Percentiles rank a stretch among this genome's conserved stretches.
phyloP scores from a whole-genome alignment of 2,797 vertebrate species.

The Gambusia yucatana region DNA sequence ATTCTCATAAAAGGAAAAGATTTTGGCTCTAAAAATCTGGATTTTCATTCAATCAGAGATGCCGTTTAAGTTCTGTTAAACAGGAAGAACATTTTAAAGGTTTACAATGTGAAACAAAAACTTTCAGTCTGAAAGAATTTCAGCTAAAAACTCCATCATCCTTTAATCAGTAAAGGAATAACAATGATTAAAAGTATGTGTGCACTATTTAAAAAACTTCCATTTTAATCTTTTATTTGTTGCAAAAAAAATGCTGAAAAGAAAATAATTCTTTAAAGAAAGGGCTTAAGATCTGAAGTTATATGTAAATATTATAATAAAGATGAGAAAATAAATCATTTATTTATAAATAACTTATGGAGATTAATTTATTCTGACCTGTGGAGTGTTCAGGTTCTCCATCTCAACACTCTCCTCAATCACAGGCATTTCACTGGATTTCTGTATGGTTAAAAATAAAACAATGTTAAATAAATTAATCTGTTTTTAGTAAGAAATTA shows the following conservation, averaged over 20 bases:
- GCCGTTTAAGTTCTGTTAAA: neutral
- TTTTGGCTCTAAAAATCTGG: neutral
- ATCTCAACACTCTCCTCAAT: slow-evolving; percentile 66
- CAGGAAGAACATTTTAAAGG: neutral
- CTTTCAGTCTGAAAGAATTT: neutral
- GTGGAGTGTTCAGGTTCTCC: slow-evolving; percentile 45
- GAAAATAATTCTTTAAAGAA: neutral
- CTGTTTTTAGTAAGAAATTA: neutral
- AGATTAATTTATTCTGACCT: slow-evolving; percentile 38
- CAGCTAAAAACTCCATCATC: neutral
- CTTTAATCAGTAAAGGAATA: neutral
- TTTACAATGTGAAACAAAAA: neutral
- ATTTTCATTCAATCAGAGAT: neutral
- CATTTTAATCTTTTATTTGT: too few species aligned
- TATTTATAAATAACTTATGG: neutral
- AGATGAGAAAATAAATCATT: neutral
- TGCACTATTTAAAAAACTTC: neutral
- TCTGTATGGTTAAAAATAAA: slow-evolving; percentile 30
- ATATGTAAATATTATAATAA: too few species aligned
- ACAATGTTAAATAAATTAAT: neutral
- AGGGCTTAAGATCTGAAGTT: neutral
- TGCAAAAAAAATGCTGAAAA: neutral
- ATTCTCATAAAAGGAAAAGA: neutral
- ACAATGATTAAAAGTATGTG: neutral
- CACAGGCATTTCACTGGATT: slow-evolving; percentile 35